Evolutionary conservation across 2,888 invertebrate species (phyloP), one percentile per base, ranked within the genome.

Genomic region (Argyresthia albistria): DNA sequence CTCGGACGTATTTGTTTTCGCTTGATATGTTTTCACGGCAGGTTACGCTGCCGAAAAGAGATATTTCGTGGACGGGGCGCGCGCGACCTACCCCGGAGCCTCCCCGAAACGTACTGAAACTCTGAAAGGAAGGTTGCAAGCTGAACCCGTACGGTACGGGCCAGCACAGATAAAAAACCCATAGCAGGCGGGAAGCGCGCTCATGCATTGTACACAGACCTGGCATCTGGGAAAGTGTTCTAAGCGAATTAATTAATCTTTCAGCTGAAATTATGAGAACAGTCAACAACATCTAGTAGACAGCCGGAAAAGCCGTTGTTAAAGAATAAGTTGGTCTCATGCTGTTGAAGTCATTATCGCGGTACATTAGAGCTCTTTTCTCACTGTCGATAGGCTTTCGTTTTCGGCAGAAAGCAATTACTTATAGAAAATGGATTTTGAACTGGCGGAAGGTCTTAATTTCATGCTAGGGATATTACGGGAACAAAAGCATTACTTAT

Each of bases 361-460:
- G 48, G 48, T 48, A 48, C 48, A 48, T 48, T 48, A 48, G 37
- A 12, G 14, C 25, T 8, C 35, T 47, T 47, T 47, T 47, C 47
- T 47, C 47, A 35, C 35, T 47, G n/a, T n/a, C 16, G 47, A 47
- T 35, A 12, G 35, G 35, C 12, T 35, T 35, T 35, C 35, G 46
- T n/a, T 25, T 25, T n/a, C 15, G 10, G 45, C 16, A 15, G 10
- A 45, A 9, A 45, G 45, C 45, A 15, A 14, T 45, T 25, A 25
- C 25, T 2, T 45, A n/a, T 45, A 45, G 14, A 45, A 45, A 45
- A 15, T 14, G 45, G 14, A 45, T 45, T 45, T 45, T 45, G 45
- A 45, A 45, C 1, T 10, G 10, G 10, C 16, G 45, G 45, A 45
- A 45, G 45, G 45, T 16, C 14, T 39, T 16, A 45, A 4, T 45